Percentiles rank a stretch among this genome's conserved stretches.
These are phyloP conservation scores for Cremastinae sp. DNA, from an alignment of 2,888 invertebrate species.

Conservation along the genomic window DNA sequence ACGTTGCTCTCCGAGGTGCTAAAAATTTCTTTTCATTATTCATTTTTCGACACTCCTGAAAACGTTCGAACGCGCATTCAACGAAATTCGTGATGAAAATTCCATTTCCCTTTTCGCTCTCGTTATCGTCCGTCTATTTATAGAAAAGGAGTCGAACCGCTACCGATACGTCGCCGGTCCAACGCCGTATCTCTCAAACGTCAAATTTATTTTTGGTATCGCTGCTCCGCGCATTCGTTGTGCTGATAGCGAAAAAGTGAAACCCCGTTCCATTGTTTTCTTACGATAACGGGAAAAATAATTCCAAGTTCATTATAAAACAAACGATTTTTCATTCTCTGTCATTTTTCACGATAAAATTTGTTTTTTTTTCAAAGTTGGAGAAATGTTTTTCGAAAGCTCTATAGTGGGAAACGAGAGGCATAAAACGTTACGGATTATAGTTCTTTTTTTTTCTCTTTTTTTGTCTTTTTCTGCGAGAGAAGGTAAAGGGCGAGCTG, in stretches of 20 bases:
- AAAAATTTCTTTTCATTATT: too few species aligned
- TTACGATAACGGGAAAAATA: too few species aligned
- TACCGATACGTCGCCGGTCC: conserved; percentile 30
- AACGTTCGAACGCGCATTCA: too few species aligned
- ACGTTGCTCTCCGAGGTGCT: too few species aligned
- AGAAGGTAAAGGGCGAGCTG: conserved; percentile 36
- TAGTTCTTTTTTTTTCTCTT: conserved; percentile 5
- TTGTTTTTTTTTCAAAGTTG: conserved; percentile 7
- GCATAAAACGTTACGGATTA: conserved; percentile 41
- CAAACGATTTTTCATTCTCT: not conserved
- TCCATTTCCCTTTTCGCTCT: conserved; percentile 11
- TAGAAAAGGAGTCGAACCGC: conserved; percentile 47
- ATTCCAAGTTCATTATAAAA: too few species aligned
- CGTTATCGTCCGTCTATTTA: conserved; percentile 62
- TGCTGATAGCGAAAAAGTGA: too few species aligned
- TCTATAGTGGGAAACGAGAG: conserved; percentile 54
- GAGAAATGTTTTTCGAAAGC: conserved; percentile 62
- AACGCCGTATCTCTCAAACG: not conserved
- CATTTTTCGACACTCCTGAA: too few species aligned
- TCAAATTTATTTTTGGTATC: conserved; percentile 12
- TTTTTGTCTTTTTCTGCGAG: conserved; percentile 7
- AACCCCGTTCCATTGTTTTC: too few species aligned
- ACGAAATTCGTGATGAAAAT: conserved; percentile 21
- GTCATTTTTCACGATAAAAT: not conserved
- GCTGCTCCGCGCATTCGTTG: too few species aligned